Evolutionary conservation across 2,888 invertebrate genomes (phyloP).

Genomic region (Drosophila pseudotakahashii): DNA sequence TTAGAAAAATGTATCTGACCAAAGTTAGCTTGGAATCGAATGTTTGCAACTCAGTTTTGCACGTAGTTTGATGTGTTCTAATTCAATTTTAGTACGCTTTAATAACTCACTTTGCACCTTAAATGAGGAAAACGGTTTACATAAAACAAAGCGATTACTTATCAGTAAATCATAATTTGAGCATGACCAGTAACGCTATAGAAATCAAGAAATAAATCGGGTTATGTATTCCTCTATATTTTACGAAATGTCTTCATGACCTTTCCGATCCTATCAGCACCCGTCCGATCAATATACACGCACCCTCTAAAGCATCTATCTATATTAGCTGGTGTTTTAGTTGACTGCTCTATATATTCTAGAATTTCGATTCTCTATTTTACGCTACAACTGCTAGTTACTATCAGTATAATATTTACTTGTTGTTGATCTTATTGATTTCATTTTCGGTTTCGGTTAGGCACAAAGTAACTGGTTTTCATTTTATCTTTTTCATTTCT

Average conservation of each 20-base stretch:
- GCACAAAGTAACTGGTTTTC: slow-evolving; percentile 81
- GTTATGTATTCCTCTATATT: not conserved
- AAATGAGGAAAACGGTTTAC: not conserved
- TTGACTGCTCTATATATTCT: slow-evolving; percentile 54
- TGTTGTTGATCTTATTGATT: slow-evolving; percentile 63
- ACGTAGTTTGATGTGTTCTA: too few relatives aligned
- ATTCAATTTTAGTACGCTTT: too few relatives aligned
- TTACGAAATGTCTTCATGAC: not conserved
- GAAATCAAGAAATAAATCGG: not conserved
- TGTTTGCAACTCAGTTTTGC: not conserved
- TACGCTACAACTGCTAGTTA: slow-evolving; percentile 60
- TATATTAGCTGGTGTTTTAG: slow-evolving; percentile 48
- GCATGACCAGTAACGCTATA: not conserved
- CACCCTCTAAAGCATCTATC: slow-evolving; percentile 13
- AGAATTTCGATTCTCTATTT: slow-evolving; percentile 53
- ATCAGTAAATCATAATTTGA: not conserved
- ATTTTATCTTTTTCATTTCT: slow-evolving; percentile 39
- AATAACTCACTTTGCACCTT: not conserved
- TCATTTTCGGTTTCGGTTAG: slow-evolving; percentile 81
- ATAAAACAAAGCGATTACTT: too few relatives aligned
- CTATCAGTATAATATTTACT: slow-evolving; percentile 55
- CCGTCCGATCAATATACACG: slow-evolving; percentile 3
- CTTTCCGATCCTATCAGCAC: slow-evolving; percentile 1
- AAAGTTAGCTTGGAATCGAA: too few relatives aligned
- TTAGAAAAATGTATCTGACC: too few relatives aligned